Percentiles rank a stretch among this genome's conserved stretches.
Conservation (phyloP, 2,113 vertebrate species). For the Arenaria interpres region DNA sequence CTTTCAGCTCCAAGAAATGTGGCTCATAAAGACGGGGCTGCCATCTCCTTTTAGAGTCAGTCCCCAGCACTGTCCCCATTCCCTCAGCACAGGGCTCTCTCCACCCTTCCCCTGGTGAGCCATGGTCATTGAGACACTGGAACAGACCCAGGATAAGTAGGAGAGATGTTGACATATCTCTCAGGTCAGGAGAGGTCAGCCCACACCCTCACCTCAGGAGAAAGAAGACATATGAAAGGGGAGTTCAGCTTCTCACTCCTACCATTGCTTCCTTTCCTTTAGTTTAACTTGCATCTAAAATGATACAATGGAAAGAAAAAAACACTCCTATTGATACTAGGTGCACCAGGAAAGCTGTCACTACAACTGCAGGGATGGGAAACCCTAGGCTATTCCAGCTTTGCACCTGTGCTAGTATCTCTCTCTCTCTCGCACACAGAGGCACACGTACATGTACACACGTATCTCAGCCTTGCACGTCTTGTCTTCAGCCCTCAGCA, state of each 20-base stretch:
- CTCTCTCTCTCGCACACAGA: background rate
- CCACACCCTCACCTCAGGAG: conserved; percentile 33
- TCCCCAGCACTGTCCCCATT: conserved; percentile 15
- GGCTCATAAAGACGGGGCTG: conserved; percentile 61
- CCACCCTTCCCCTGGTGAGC: conserved; percentile 11
- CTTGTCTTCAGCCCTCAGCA: conserved; percentile 13
- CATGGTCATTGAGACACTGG: conserved; percentile 23
- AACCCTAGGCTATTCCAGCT: conserved; percentile 52
- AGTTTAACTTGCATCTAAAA: conserved; percentile 55
- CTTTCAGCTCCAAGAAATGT: conserved; percentile 65
- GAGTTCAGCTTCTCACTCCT: conserved; percentile 32
- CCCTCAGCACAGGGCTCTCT: conserved; percentile 28
- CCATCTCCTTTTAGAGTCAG: conserved; percentile 62
- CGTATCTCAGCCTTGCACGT: background rate
- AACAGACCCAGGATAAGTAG: conserved; percentile 26
- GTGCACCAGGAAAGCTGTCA: conserved; percentile 63
- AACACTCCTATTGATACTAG: background rate
- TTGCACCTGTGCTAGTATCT: conserved; percentile 59
- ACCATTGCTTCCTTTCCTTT: conserved; percentile 47
- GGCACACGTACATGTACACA: conserved; percentile 3
- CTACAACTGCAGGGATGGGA: conserved; percentile 60
- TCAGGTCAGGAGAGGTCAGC: background rate
- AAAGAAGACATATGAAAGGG: conserved; percentile 43
- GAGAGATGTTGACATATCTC: conserved; percentile 30
- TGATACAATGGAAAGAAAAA: conserved; percentile 52